A percentile compares a stretch with the other conserved stretches of the same genome.
phyloP scores from a whole-genome alignment of 2,113 vertebrate species.

The Ceyx melanurus region DNA sequence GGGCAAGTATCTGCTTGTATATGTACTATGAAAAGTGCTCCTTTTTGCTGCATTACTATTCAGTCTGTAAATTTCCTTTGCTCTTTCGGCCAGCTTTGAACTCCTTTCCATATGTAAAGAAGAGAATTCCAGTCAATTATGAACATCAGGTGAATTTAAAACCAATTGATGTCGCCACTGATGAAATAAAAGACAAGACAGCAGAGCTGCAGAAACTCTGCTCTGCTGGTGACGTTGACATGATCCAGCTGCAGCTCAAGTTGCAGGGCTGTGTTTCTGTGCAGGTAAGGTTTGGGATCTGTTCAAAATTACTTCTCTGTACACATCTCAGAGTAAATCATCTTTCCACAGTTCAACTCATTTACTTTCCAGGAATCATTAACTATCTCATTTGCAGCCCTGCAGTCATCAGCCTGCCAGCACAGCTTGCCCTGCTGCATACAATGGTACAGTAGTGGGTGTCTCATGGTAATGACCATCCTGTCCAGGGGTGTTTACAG shows the following conservation, averaged over 20 bases:
- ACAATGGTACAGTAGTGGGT: rapidly evolving
- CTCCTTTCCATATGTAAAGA: constrained; percentile 94
- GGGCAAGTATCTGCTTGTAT: not conserved
- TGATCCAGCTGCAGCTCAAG: constrained; percentile 97
- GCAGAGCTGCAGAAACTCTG: constrained; percentile 90
- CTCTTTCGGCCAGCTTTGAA: constrained; percentile 79
- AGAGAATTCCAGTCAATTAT: constrained; percentile 88
- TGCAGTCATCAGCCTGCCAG: not conserved
- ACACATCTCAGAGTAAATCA: not conserved
- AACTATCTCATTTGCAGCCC: not conserved
- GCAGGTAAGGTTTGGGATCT: constrained; percentile 78
- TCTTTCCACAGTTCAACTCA: rapidly evolving
- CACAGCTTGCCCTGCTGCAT: not conserved
- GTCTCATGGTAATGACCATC: not conserved
- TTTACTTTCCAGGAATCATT: constrained; percentile 49
- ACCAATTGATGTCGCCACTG: constrained; percentile 93
- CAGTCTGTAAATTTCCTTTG: not conserved
- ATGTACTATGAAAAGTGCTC: not conserved
- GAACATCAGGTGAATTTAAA: constrained; percentile 92
- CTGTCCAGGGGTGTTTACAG: not conserved
- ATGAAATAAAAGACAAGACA: constrained; percentile 91
- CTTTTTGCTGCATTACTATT: not conserved
- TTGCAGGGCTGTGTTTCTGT: constrained; percentile 95
- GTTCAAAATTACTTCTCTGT: not conserved
- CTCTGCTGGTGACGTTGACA: constrained; percentile 87